Evolutionary conservation across 2,888 invertebrate genomes (phyloP).

Genomic region (Dolichopus griseipennis): DNA sequence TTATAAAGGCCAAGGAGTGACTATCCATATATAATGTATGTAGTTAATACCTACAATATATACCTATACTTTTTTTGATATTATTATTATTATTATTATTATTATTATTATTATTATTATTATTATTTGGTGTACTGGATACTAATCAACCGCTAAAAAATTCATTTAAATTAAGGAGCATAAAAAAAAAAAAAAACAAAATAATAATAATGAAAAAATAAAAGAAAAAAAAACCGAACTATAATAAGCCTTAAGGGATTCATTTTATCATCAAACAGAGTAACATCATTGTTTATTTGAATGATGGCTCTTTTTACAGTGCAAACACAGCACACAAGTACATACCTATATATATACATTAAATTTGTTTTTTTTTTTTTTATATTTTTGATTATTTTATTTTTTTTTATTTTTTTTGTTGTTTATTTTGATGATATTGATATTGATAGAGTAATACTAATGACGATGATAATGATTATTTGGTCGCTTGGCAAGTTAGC

Average conservation of each 20-base stretch:
- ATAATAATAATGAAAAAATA: too few species aligned
- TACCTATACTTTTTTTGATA: too few species aligned
- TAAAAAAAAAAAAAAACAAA: background rate
- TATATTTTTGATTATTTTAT: too few species aligned
- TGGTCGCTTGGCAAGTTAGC: background rate
- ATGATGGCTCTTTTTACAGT: background rate
- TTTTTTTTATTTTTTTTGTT: too few species aligned
- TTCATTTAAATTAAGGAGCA: background rate
- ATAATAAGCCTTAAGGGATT: slow-evolving; percentile 4
- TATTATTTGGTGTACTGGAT: background rate
- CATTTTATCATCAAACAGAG: background rate
- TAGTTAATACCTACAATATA: background rate
- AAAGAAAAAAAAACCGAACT: background rate
- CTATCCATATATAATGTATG: background rate
- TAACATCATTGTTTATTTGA: background rate
- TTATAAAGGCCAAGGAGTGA: background rate
- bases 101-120: too few species aligned
- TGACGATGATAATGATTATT: background rate
- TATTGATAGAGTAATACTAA: background rate
- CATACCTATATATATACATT: too few species aligned
- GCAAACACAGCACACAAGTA: too few species aligned
- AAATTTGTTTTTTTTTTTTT: too few species aligned
- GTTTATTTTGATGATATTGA: background rate
- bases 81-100: too few species aligned
- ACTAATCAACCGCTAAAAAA: background rate